These are phyloP conservation scores for Mus spicilegus DNA, from an alignment of 2,113 vertebrate genomes.

Conservation along the genomic window DNA sequence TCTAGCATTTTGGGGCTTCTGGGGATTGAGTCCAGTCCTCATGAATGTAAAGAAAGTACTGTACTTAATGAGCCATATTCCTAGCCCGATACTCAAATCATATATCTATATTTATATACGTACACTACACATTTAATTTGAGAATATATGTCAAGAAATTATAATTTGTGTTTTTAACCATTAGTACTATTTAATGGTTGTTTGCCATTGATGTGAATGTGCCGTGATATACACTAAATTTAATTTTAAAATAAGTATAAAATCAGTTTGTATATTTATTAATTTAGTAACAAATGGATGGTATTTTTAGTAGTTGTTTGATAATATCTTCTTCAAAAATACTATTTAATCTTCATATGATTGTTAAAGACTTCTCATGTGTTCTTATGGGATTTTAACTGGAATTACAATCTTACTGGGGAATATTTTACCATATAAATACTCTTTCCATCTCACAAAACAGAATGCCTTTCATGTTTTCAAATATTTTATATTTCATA, in stretches of 20 bases:
- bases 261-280: not conserved
- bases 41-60: not conserved
- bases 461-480: conserved; percentile 16
- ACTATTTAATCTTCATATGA: not conserved
- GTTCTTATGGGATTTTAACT: conserved; percentile 9
- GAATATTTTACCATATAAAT: not conserved
- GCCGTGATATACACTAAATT: not conserved
- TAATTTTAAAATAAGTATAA: not conserved
- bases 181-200: not conserved
- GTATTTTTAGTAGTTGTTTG: not conserved
- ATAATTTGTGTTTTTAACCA: not conserved
- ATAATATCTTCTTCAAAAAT: not conserved
- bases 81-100: not conserved
- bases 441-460: not conserved
- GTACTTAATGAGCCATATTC: not conserved
- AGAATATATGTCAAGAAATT: not conserved
- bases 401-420: not conserved
- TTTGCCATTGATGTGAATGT: not conserved
- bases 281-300: not conserved
- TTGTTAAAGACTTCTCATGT: not conserved
- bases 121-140: not conserved
- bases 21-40: not conserved
- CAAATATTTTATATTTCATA: not conserved
- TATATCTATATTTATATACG: not conserved
- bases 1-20: not conserved